Percentiles rank a stretch among this genome's conserved stretches.
Conservation (phyloP, 2,888 invertebrate genomes). For the Digitonthophagus gazella region DNA sequence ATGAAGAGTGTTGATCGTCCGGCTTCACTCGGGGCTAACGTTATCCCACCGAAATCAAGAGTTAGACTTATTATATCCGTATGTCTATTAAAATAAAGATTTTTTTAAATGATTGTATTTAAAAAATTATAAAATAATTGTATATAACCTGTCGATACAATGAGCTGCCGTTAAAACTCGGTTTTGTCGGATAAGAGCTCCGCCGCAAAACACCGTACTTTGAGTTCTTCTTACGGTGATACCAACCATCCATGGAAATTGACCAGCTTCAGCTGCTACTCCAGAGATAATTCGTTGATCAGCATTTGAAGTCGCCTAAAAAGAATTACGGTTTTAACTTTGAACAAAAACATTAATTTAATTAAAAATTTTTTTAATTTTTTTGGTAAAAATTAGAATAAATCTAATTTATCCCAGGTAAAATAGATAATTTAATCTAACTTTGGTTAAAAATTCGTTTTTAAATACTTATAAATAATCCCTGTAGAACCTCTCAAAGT, state of each 20-base stretch:
- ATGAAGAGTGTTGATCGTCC: conserved; percentile 11
- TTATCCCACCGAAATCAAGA: conserved; percentile 13
- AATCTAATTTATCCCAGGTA: too few species aligned
- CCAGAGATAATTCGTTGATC: conserved; percentile 36
- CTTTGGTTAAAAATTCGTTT: too few species aligned
- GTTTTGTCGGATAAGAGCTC: conserved; percentile 28
- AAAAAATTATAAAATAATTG: neutral
- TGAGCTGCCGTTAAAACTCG: conserved; percentile 36
- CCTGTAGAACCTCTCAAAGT: too few species aligned
- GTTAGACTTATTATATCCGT: neutral
- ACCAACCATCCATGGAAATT: conserved; percentile 42
- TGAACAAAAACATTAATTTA: too few species aligned
- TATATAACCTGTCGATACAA: conserved; percentile 29
- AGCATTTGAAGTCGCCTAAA: neutral
- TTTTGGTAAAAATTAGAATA: neutral
- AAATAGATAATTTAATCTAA: too few species aligned
- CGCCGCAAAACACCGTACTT: conserved; percentile 31
- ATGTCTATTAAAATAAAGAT: too few species aligned
- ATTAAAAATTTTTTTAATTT: neutral
- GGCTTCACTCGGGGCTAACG: neutral
- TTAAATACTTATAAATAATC: too few species aligned
- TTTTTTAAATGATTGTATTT: neutral
- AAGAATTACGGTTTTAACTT: conserved; percentile 3
- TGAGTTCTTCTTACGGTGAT: conserved; percentile 20
- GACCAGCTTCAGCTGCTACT: conserved; percentile 34